Conservation (phyloP, 1,140 invertebrate species). For the Danaus melanippus region DNA sequence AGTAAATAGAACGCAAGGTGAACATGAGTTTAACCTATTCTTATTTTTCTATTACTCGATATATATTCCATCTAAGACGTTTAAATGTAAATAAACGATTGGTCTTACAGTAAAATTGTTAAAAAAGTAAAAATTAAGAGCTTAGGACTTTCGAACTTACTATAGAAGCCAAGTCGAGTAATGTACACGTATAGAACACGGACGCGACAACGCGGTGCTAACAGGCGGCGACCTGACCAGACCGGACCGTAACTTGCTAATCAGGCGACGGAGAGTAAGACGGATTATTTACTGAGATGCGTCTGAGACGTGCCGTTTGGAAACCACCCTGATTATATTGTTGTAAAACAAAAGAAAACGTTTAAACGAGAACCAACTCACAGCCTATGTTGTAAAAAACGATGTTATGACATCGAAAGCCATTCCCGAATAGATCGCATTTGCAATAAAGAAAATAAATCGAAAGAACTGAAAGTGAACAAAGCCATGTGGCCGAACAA, state of each 20-base stretch:
- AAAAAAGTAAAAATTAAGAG: slow-evolving; percentile 50
- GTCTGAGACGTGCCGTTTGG: slow-evolving; percentile 66
- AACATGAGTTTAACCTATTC: slow-evolving; percentile 64
- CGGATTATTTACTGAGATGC: slow-evolving; percentile 67
- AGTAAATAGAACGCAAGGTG: slow-evolving; percentile 56
- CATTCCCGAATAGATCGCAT: slow-evolving; percentile 36
- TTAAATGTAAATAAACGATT: slow-evolving; percentile 45
- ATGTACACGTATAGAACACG: slow-evolving; percentile 57
- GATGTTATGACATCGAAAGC: slow-evolving; percentile 33
- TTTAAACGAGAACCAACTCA: slow-evolving; percentile 63
- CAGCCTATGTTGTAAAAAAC: slow-evolving; percentile 59
- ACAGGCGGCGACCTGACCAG: slow-evolving; percentile 29
- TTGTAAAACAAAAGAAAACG: slow-evolving; percentile 48
- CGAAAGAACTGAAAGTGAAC: slow-evolving; percentile 48
- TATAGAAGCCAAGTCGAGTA: slow-evolving; percentile 61
- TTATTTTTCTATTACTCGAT: slow-evolving; percentile 62
- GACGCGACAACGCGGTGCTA: slow-evolving; percentile 54
- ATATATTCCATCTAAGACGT: slow-evolving; percentile 51
- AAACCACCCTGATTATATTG: slow-evolving; percentile 44
- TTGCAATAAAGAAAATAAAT: slow-evolving; percentile 43
- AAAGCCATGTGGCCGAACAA: slow-evolving; percentile 39
- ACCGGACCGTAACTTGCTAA: slow-evolving; percentile 43
- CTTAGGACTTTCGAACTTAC: slow-evolving; percentile 52
- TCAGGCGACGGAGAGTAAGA: slow-evolving; percentile 65
- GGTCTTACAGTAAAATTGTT: slow-evolving; percentile 51